These are phyloP conservation scores for Thereva unica DNA, from an alignment of 2,888 invertebrate genomes.

Conservation along the genomic window DNA sequence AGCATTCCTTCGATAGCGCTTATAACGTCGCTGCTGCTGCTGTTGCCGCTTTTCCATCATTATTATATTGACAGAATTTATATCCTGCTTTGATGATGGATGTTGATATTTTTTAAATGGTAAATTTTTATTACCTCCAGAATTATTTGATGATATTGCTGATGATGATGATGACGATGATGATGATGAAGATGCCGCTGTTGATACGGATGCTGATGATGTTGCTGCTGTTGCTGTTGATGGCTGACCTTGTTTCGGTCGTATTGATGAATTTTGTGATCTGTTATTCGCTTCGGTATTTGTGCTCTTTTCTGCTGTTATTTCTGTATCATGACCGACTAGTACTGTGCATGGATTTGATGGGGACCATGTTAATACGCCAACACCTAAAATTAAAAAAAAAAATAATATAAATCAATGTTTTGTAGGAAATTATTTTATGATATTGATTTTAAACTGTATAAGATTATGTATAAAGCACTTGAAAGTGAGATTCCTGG, in stretches of 20 bases:
- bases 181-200: conserved; percentile 73
- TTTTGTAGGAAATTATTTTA: conserved; percentile 1
- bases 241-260: conserved; percentile 61
- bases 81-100: background rate
- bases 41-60: background rate
- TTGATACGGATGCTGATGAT: conserved; percentile 55
- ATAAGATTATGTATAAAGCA: too few species aligned
- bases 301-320: conserved; percentile 70
- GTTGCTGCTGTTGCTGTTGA: conserved; percentile 60
- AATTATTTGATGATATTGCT: conserved; percentile 50
- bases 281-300: conserved; percentile 73
- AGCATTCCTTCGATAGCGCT: conserved; percentile 38
- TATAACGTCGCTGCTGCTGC: conserved; percentile 9
- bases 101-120: conserved; percentile 3
- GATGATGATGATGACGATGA: conserved; percentile 64
- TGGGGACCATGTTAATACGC: conserved; percentile 82
- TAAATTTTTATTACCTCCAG: conserved; percentile 52
- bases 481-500: too few species aligned
- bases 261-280: conserved; percentile 68
- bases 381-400: conserved; percentile 67
- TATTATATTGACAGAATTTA: background rate
- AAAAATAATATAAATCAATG: conserved; percentile 17
- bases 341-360: conserved; percentile 82
- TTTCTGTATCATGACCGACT: conserved; percentile 76
- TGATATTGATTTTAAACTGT: too few species aligned